Conservation (phyloP, 2,797 vertebrate species). For the Aphelocoma californica region DNA sequence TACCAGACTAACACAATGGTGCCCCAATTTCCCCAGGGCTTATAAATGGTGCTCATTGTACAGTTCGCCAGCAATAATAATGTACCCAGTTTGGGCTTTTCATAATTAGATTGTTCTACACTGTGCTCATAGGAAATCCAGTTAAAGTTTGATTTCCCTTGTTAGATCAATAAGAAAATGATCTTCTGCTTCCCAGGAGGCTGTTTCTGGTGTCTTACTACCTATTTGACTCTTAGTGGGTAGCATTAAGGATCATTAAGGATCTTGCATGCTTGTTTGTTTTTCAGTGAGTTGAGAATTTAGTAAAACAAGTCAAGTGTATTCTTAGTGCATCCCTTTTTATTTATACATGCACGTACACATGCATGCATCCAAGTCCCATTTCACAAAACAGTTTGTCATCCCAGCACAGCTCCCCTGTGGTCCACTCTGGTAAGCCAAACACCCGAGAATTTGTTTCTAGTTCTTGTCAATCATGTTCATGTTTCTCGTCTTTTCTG, state of each 20-base stretch:
- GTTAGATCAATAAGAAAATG: slow-evolving; percentile 60
- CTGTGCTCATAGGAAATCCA: slow-evolving; percentile 40
- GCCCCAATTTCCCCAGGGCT: neutral
- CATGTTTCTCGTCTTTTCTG: neutral
- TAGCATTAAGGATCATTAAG: neutral
- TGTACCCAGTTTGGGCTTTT: neutral
- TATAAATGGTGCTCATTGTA: neutral
- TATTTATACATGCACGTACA: neutral
- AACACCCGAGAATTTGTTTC: neutral
- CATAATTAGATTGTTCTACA: slow-evolving; percentile 50
- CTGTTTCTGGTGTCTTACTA: slow-evolving; percentile 24
- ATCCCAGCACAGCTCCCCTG: neutral
- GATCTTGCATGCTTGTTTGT: neutral
- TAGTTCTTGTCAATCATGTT: neutral
- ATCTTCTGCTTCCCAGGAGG: slow-evolving; percentile 37
- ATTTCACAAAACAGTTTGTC: neutral
- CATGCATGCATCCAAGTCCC: neutral
- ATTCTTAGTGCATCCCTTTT: neutral
- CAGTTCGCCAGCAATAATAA: slow-evolving; percentile 5
- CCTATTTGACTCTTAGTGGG: neutral
- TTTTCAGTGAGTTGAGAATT: slow-evolving; percentile 19
- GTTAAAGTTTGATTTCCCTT: slow-evolving; percentile 55
- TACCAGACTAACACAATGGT: neutral
- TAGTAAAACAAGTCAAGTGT: neutral
- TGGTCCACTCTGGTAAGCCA: neutral